Conservation (phyloP, 2,797 vertebrate species). For the Anguilla pacifica region DNA sequence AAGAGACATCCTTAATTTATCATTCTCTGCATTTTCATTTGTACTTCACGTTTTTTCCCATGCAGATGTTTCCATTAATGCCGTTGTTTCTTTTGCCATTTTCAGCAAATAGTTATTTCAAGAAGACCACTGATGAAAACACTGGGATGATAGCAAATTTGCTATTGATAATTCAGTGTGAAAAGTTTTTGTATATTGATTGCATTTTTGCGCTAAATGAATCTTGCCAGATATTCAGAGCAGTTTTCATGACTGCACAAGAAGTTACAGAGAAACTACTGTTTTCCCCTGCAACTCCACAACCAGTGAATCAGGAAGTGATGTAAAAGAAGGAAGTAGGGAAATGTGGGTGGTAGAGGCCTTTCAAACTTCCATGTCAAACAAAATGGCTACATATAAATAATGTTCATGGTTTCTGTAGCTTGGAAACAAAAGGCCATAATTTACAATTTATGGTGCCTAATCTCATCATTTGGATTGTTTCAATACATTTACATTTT, state of each 20-base stretch:
- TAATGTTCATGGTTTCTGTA: not conserved
- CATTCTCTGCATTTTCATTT: not conserved
- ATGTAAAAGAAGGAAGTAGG: constrained; percentile 16
- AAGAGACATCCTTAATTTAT: not conserved
- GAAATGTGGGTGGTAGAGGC: not conserved
- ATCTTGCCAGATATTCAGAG: not conserved
- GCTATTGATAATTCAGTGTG: not conserved
- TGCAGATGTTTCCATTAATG: not conserved
- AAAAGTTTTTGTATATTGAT: not conserved
- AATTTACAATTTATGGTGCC: not conserved
- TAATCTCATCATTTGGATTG: not conserved
- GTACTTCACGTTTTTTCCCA: not conserved
- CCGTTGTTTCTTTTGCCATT: not conserved
- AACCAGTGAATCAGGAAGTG: not conserved
- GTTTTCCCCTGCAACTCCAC: not conserved
- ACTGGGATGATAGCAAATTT: not conserved
- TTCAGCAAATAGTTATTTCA: not conserved
- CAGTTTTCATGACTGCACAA: not conserved
- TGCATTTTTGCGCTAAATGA: not conserved
- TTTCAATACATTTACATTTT: not conserved
- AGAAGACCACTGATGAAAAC: not conserved
- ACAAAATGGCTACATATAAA: not conserved
- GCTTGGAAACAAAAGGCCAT: not conserved
- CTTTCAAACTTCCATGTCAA: not conserved
- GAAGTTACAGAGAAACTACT: not conserved